These are phyloP conservation scores for Drosophila falleni DNA, from an alignment of 2,888 invertebrate genomes.

Conservation along the genomic window DNA sequence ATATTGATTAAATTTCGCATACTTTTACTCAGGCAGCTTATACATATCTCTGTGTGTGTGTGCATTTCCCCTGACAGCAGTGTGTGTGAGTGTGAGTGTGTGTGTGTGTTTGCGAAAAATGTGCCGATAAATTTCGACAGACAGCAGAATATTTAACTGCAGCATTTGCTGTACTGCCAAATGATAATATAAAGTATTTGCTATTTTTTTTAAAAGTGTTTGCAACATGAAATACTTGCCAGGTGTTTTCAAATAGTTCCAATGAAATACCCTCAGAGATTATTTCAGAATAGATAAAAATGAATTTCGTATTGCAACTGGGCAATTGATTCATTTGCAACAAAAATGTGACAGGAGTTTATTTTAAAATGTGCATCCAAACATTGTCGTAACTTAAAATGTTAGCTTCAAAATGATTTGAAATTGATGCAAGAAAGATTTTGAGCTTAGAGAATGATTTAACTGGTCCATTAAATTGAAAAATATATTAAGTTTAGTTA, in stretches of 20 bases:
- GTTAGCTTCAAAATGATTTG: not conserved
- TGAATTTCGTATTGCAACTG: not conserved
- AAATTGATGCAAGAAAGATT: not conserved
- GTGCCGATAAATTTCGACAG: constrained; percentile 42
- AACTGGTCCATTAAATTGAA: too few species aligned
- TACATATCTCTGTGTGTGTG: not conserved
- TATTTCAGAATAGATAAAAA: not conserved
- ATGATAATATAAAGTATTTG: constrained; percentile 4
- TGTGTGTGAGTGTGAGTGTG: constrained; percentile 2
- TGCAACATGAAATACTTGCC: not conserved
- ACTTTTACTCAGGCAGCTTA: constrained; percentile 10
- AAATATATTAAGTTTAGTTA: too few species aligned
- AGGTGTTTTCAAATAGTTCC: not conserved
- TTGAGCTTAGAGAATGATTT: not conserved
- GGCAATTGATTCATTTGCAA: not conserved
- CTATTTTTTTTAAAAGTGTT: constrained; percentile 1
- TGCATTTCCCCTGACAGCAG: not conserved
- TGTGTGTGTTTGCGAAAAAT: constrained; percentile 1
- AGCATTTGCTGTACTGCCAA: not conserved
- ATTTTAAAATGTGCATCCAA: not conserved
- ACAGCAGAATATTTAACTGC: constrained; percentile 22
- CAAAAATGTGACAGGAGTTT: not conserved
- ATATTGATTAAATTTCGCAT: constrained; percentile 72
- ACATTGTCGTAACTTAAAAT: not conserved
- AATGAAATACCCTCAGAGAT: not conserved